Conservation (phyloP, 37 sponge, comb jelly and placozoan species). For the Ephydatia muelleri region DNA sequence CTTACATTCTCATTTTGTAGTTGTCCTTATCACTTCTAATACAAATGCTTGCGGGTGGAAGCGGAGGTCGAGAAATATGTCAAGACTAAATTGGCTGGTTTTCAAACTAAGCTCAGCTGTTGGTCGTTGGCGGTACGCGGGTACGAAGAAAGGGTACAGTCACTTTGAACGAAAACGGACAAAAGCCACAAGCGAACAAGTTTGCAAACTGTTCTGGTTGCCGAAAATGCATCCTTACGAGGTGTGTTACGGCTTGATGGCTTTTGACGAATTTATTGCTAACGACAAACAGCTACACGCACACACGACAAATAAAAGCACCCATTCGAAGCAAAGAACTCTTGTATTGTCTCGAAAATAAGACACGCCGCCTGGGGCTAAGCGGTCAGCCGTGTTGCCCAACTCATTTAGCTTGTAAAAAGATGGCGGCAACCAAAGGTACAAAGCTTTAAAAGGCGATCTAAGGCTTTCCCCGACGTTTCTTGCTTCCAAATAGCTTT, state of each 20-base stretch:
- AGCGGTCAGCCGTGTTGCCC: background rate
- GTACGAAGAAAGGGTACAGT: background rate
- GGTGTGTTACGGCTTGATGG: background rate
- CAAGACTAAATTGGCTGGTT: background rate
- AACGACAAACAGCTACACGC: background rate
- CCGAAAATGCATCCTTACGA: background rate
- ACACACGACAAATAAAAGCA: background rate
- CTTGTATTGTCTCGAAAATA: background rate
- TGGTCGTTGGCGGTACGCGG: background rate
- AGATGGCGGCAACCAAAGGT: background rate
- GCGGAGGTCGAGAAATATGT: background rate
- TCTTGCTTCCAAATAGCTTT: background rate
- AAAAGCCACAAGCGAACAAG: background rate
- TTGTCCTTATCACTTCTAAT: background rate
- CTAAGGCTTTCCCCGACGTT: background rate
- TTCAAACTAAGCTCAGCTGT: background rate
- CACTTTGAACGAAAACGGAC: background rate
- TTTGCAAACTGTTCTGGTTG: no score
- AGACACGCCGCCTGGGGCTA: background rate
- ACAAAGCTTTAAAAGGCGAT: background rate
- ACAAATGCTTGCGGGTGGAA: background rate
- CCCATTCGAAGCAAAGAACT: background rate
- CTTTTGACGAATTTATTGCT: background rate
- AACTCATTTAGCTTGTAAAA: background rate
- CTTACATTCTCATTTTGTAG: background rate